Conservation (phyloP, 1,140 invertebrate genomes). For the Heliconius nattereri region DNA sequence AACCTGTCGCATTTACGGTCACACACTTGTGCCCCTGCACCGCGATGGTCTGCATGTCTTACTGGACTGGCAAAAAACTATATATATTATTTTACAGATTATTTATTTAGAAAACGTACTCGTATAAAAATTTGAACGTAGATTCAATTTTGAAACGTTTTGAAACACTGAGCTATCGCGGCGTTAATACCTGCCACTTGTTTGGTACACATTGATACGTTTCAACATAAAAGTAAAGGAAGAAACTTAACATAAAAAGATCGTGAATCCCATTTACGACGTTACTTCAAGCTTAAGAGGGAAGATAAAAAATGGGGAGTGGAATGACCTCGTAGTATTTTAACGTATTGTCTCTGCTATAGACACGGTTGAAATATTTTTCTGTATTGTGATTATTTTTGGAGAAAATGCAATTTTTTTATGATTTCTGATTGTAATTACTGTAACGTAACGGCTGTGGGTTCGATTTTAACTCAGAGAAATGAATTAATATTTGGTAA, state of each 20-base stretch:
- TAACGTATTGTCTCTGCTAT: neutral
- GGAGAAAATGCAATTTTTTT: neutral
- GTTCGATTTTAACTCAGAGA: too few relatives aligned
- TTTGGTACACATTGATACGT: neutral
- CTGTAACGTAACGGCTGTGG: too few relatives aligned
- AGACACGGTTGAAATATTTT: conserved; percentile 1
- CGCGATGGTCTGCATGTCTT: too few relatives aligned
- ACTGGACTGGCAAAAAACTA: too few relatives aligned
- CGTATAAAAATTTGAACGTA: too few relatives aligned
- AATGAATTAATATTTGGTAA: too few relatives aligned
- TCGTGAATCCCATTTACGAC: conserved; percentile 9
- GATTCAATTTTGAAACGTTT: too few relatives aligned
- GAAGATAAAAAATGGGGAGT: neutral
- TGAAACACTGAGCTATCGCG: neutral
- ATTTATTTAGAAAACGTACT: too few relatives aligned
- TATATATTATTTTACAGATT: too few relatives aligned
- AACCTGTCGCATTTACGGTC: too few relatives aligned
- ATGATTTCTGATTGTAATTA: too few relatives aligned
- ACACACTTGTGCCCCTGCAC: too few relatives aligned
- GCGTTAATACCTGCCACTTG: neutral
- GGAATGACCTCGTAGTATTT: neutral
- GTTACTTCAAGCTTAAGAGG: conserved; percentile 14
- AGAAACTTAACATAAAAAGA: conserved; percentile 3
- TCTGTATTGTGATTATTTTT: neutral
- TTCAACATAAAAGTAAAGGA: neutral